A percentile compares a stretch with the other conserved stretches of the same genome.
These are phyloP conservation scores for Galeruca laticollis DNA, from an alignment of 2,888 invertebrate genomes.

Conservation along the genomic window DNA sequence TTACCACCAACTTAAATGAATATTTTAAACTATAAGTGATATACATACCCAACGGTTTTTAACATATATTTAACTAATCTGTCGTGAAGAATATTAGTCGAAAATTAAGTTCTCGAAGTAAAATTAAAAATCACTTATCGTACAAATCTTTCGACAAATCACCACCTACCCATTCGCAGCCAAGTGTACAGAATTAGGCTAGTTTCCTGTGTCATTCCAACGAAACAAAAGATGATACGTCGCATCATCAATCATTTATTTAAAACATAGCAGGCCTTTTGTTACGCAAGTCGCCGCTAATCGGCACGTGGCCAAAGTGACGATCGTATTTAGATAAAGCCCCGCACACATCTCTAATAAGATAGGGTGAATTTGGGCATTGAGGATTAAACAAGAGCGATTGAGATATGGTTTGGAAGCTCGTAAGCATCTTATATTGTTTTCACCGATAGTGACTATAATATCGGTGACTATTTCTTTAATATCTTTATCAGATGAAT, in stretches of 20 bases:
- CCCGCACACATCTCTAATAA: conserved; percentile 53
- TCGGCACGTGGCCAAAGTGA: conserved; percentile 53
- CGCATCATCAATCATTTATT: conserved; percentile 61
- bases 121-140: conserved; percentile 33
- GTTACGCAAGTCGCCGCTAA: conserved; percentile 57
- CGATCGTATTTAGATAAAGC: conserved; percentile 58
- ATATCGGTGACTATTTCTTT: neutral
- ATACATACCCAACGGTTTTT: neutral
- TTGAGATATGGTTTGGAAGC: conserved; percentile 46
- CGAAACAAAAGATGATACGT: conserved; percentile 54
- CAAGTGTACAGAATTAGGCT: conserved; percentile 49
- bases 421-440: conserved; percentile 49
- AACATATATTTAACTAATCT: neutral
- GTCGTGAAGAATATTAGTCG: conserved; percentile 27
- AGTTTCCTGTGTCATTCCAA: conserved; percentile 48
- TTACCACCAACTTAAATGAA: too few relatives aligned
- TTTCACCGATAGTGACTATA: neutral
- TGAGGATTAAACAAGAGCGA: conserved; percentile 48
- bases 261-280: conserved; percentile 58
- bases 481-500: neutral
- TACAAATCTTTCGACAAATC: conserved; percentile 60
- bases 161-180: conserved; percentile 52
- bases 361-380: conserved; percentile 54
- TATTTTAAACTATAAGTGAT: too few relatives aligned
- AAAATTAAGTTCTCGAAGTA: conserved; percentile 29